A percentile compares a stretch with the other conserved stretches of the same genome.
phyloP scores from a whole-genome alignment of 2,113 vertebrate genomes.

The Melanocharis versteri region DNA sequence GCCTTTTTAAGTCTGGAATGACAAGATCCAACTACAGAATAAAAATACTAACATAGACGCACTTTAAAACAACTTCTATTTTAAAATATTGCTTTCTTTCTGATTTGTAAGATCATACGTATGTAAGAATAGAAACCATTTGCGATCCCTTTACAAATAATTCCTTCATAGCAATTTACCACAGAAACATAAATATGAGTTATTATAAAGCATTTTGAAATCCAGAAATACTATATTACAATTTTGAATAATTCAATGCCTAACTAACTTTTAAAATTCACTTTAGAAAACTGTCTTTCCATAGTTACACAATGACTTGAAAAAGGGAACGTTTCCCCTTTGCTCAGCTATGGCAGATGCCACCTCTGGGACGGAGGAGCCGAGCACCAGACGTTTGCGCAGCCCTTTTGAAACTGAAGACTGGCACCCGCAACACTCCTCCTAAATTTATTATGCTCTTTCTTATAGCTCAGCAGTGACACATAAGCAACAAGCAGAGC shows the following conservation, averaged over 20 bases:
- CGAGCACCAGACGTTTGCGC: fast-evolving
- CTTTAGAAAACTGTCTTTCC: neutral
- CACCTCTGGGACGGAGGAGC: neutral
- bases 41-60: neutral
- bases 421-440: neutral
- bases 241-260: neutral
- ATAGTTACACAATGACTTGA: neutral
- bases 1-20: neutral
- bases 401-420: neutral
- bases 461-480: neutral
- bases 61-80: neutral
- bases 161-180: neutral
- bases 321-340: neutral
- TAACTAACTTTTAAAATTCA: neutral
- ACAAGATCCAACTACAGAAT: neutral
- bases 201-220: neutral
- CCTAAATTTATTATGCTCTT: neutral
- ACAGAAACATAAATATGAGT: neutral
- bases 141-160: neutral
- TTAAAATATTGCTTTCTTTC: neutral
- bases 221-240: neutral
- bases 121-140: neutral
- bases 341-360: neutral
- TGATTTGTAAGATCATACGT: neutral
- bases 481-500: neutral